A percentile compares a stretch with the other conserved stretches of the same genome.
These are phyloP conservation scores for Struthidea cinerea DNA, from an alignment of 2,113 vertebrate genomes.

Conservation along the genomic window DNA sequence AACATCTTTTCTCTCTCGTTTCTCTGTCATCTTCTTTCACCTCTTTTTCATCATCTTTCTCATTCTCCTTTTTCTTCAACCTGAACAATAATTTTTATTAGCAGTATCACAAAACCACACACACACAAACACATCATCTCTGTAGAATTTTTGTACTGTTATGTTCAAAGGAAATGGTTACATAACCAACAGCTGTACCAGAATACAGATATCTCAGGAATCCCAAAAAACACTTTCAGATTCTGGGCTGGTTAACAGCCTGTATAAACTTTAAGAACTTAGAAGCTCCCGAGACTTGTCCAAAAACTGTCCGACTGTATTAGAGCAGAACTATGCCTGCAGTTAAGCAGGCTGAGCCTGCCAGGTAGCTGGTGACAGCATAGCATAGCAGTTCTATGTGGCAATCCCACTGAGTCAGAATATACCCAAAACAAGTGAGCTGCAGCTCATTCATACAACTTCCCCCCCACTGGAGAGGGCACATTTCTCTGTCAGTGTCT, in stretches of 20 bases:
- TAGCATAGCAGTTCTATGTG: not conserved
- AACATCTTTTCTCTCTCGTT: slow-evolving; percentile 90
- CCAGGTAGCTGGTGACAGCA: not conserved
- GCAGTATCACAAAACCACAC: slow-evolving; percentile 21
- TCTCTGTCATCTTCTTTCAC: slow-evolving; percentile 90
- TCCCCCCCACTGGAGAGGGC: not conserved
- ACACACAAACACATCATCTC: not conserved
- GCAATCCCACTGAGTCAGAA: not conserved
- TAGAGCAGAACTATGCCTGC: not conserved
- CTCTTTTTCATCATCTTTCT: slow-evolving; percentile 89
- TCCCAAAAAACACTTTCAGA: not conserved
- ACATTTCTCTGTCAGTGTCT: not conserved
- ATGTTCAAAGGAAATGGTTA: not conserved
- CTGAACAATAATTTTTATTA: slow-evolving; percentile 70
- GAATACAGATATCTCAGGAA: not conserved
- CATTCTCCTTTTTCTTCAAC: slow-evolving; percentile 95
- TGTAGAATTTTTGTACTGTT: not conserved
- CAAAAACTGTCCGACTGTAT: not conserved
- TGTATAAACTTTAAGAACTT: not conserved
- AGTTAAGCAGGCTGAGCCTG: not conserved
- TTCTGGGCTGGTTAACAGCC: not conserved
- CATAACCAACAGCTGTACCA: not conserved
- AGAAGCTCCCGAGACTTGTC: not conserved
- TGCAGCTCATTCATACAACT: not conserved
- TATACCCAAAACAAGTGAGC: not conserved